Evolutionary conservation across 2,888 invertebrate species (phyloP), one percentile per base, ranked within the genome.

Genomic region (Pammene aurita): DNA sequence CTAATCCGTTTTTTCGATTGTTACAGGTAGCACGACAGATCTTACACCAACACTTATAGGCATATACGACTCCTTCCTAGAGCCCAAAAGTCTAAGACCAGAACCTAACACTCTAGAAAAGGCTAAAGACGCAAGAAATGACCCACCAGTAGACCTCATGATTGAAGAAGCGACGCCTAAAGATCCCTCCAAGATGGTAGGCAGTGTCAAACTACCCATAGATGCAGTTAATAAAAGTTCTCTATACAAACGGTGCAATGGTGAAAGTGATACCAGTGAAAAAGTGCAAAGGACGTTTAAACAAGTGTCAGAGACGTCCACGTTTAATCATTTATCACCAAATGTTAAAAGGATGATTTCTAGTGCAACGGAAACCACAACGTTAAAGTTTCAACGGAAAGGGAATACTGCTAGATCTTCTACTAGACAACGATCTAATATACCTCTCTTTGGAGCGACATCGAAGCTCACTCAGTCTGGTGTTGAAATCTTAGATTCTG

Each of bases 1-100:
- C n/a, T 54, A 54, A 54, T 34, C 13, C 7, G 7, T 7, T n/a
- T 16, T 11, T 80, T 77, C 71, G 84, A 81, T 90, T 82, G 77
- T 94, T 94, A 56, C 95, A 97, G 97, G 97, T 87, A 95, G 96
- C 82, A 96, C 96, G 77, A 95, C 96, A 79, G 97, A 98, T 86
- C 93, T 98, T 86, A 95, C 96, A 84, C 97, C 97, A 71, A 96
- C 96, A 76, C 94, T 97, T 73, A 94, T 98, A 89, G 96, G 96
- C 74, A 96, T 97, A 89, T 97, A 97, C 87, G 97, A 98, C 92
- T 96, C 96, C 74, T 93, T 97, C 75, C 93, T 93, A 78, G 94
- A 93, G 77, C 92, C 91, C 1, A 91, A 90, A 76, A 87, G 84
- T 74, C 72, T 86, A 44, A 82, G 81, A 75, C 86, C 88, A 62